phyloP scores from a whole-genome alignment of 92 coral and sea anemone genomes.

The Porites cylindrica region DNA sequence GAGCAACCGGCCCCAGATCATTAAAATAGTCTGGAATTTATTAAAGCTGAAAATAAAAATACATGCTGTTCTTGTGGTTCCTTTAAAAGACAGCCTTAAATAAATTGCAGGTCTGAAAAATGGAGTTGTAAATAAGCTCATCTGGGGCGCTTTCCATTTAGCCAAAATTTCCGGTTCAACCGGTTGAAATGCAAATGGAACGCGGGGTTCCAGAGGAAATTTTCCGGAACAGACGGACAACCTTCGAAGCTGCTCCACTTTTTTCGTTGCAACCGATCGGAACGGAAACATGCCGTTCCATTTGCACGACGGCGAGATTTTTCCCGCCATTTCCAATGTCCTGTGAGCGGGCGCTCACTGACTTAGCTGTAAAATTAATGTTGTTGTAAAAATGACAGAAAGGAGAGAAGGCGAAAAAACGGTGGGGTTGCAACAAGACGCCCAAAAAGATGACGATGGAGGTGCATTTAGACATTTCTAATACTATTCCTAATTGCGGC shows the following conservation, averaged over 20 bases:
- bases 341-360: constrained; percentile 15
- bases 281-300: constrained; percentile 17
- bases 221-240: not conserved
- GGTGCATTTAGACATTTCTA: constrained; percentile 12
- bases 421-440: constrained; percentile 25
- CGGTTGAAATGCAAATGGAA: constrained; percentile 40
- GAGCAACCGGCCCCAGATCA: no score
- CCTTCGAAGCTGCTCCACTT: constrained; percentile 5
- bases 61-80: no score
- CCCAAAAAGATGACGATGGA: constrained; percentile 9
- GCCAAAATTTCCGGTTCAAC: not conserved
- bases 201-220: constrained; percentile 21
- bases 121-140: no score
- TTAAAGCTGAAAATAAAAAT: no score
- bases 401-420: constrained; percentile 12
- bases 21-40: no score
- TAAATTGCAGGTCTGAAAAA: no score
- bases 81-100: no score
- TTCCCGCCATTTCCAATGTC: constrained; percentile 11
- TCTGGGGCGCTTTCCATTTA: no score
- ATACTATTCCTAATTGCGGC: not conserved
- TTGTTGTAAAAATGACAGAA: constrained; percentile 24
- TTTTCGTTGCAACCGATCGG: constrained; percentile 9
- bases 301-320: constrained; percentile 11
- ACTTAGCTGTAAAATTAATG: constrained; percentile 4